These are phyloP conservation scores for Acrossocheilus fasciatus DNA, from an alignment of 2,797 vertebrate genomes.

Conservation along the genomic window DNA sequence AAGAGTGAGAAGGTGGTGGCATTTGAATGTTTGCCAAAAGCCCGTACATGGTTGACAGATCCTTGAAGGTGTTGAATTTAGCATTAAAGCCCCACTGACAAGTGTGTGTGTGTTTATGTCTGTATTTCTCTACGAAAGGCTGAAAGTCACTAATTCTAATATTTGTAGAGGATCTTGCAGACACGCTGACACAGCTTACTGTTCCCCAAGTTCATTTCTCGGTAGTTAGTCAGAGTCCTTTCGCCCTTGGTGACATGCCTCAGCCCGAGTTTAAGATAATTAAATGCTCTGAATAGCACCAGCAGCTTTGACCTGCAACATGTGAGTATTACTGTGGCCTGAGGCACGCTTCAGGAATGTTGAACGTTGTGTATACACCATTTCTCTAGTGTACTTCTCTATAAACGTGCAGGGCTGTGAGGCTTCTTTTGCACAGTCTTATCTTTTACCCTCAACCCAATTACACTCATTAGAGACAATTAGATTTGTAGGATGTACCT, in stretches of 20 bases:
- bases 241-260: slow-evolving; percentile 2
- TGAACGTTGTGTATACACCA: not conserved
- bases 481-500: slow-evolving; percentile 5
- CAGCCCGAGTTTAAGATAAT: not conserved
- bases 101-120: not conserved
- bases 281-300: slow-evolving; percentile 15
- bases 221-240: slow-evolving; percentile 33
- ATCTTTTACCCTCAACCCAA: slow-evolving; percentile 29
- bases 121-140: not conserved
- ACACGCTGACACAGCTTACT: not conserved
- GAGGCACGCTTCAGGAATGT: slow-evolving; percentile 9
- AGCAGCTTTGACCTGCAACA: slow-evolving; percentile 31
- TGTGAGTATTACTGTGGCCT: not conserved
- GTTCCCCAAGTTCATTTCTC: slow-evolving; percentile 13
- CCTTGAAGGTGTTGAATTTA: slow-evolving; percentile 27
- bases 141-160: slow-evolving; percentile 24
- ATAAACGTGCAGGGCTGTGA: slow-evolving; percentile 2
- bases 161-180: slow-evolving; percentile 8
- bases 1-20: slow-evolving; percentile 45
- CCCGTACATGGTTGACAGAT: slow-evolving; percentile 23
- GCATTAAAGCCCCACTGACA: not conserved
- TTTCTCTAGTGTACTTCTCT: not conserved
- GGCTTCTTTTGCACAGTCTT: not conserved
- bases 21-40: slow-evolving; percentile 48
- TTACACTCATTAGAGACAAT: slow-evolving; percentile 25